Conservation (phyloP, 1,140 invertebrate species). For the Muscidifurax raptorellus region DNA sequence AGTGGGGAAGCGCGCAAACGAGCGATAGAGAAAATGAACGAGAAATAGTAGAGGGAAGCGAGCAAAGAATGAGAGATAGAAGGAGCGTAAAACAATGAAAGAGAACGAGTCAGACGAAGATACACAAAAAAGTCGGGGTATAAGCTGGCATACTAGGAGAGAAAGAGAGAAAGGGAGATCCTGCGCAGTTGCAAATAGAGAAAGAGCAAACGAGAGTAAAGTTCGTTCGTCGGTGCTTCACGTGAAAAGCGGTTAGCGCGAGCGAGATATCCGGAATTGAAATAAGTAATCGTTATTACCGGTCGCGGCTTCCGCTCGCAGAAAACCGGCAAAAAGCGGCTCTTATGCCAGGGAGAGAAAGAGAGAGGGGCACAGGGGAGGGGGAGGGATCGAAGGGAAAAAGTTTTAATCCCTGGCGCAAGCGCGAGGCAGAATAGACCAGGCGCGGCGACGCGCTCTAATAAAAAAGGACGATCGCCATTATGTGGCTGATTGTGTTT, state of each 20-base stretch:
- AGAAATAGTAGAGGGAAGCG: background rate
- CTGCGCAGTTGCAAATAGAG: background rate
- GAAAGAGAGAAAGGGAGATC: background rate
- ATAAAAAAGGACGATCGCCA: conserved; percentile 35
- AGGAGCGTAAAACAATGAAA: conserved; percentile 17
- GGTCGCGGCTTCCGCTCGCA: conserved; percentile 12
- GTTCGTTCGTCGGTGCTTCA: conserved; percentile 15
- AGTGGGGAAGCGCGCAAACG: conserved; percentile 29
- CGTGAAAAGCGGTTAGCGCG: conserved; percentile 12
- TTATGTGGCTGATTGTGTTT: conserved; percentile 51
- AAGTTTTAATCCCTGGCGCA: conserved; percentile 49
- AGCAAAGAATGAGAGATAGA: conserved; percentile 16
- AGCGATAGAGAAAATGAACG: background rate
- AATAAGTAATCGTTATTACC: conserved; percentile 53
- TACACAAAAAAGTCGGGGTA: conserved; percentile 15
- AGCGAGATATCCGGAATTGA: conserved; percentile 48
- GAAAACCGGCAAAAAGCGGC: background rate
- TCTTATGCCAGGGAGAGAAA: background rate
- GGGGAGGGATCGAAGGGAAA: background rate
- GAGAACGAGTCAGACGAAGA: conserved; percentile 25
- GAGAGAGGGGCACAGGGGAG: background rate
- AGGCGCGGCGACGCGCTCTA: background rate
- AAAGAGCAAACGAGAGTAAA: background rate
- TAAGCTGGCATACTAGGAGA: background rate
- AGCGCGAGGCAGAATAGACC: conserved; percentile 20